Conservation (phyloP, 2,888 invertebrate genomes). For the Lepidocyrtinus sp. region DNA sequence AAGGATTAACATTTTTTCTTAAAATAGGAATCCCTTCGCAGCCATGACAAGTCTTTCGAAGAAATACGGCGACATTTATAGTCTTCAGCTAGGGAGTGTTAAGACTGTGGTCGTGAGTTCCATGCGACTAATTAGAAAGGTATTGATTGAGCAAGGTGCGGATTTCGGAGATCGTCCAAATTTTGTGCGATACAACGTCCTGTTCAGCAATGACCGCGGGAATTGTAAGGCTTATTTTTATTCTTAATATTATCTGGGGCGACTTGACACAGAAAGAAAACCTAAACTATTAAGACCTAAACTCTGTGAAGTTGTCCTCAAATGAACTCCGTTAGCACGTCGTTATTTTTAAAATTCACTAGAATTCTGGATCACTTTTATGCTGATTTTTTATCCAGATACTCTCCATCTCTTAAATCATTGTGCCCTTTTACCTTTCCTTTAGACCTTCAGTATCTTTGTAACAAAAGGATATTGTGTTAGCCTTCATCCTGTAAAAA, state of each 20-base stretch:
- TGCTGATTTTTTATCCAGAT: background rate
- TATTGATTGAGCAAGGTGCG: conserved; percentile 75
- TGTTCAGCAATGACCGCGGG: conserved; percentile 88
- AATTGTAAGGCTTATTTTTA: conserved; percentile 82
- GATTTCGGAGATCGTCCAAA: conserved; percentile 88
- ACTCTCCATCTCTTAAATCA: conserved; percentile 48
- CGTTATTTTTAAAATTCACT: conserved; percentile 2
- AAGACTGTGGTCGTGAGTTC: conserved; percentile 68
- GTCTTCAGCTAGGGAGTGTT: conserved; percentile 66
- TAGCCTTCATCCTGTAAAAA: conserved; percentile 61
- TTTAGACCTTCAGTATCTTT: conserved; percentile 35
- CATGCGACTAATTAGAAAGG: conserved; percentile 65
- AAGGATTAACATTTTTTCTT: conserved; percentile 32
- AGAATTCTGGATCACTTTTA: conserved; percentile 31
- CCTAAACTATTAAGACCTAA: background rate
- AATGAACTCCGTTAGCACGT: background rate
- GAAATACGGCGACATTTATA: conserved; percentile 68
- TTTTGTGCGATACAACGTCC: conserved; percentile 84
- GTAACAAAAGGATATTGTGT: conserved; percentile 64
- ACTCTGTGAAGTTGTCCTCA: background rate
- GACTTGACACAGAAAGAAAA: background rate
- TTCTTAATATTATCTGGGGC: background rate
- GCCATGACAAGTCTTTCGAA: conserved; percentile 65
- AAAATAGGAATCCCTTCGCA: conserved; percentile 66
- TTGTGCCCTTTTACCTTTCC: conserved; percentile 43